These are phyloP conservation scores for Orchesella cincta DNA, from an alignment of 1,140 invertebrate genomes.

Conservation along the genomic window DNA sequence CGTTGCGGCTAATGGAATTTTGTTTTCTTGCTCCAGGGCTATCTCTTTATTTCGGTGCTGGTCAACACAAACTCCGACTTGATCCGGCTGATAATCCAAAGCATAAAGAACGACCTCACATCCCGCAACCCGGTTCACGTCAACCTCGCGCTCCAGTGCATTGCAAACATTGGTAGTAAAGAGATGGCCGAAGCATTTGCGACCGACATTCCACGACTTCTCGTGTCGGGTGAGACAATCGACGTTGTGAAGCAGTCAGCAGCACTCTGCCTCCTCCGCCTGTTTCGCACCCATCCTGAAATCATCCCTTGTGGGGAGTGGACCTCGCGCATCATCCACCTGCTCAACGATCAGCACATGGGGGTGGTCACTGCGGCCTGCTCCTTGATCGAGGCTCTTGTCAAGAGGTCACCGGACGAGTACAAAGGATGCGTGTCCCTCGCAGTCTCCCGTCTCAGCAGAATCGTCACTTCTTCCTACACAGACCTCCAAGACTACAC, in stretches of 20 bases:
- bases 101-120: constrained; percentile 97
- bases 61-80: constrained; percentile 99
- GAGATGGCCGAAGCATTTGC: constrained; percentile 99
- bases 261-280: constrained; percentile 88
- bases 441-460: constrained; percentile 92
- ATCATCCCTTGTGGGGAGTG: constrained; percentile 97
- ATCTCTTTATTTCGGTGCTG: constrained; percentile 98
- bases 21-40: constrained; percentile 72
- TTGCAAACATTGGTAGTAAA: constrained; percentile 98
- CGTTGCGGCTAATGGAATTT: neutral
- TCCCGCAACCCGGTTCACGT: constrained; percentile 98
- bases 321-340: constrained; percentile 97
- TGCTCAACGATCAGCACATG: constrained; percentile 98
- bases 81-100: constrained; percentile 98
- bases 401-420: constrained; percentile 98
- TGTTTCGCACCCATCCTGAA: constrained; percentile 90
- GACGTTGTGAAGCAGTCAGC: constrained; percentile 99
- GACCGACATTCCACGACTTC: constrained; percentile 94
- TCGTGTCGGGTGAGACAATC: constrained; percentile 98
- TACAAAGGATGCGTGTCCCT: constrained; percentile 98
- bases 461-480: constrained; percentile 96
- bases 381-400: constrained; percentile 95
- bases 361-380: constrained; percentile 98
- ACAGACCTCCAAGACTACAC: constrained; percentile 99
- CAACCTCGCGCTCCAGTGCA: constrained; percentile 98